Evolutionary conservation across 2,797 vertebrate genomes (phyloP).

Genomic region (Myotis pilosus): DNA sequence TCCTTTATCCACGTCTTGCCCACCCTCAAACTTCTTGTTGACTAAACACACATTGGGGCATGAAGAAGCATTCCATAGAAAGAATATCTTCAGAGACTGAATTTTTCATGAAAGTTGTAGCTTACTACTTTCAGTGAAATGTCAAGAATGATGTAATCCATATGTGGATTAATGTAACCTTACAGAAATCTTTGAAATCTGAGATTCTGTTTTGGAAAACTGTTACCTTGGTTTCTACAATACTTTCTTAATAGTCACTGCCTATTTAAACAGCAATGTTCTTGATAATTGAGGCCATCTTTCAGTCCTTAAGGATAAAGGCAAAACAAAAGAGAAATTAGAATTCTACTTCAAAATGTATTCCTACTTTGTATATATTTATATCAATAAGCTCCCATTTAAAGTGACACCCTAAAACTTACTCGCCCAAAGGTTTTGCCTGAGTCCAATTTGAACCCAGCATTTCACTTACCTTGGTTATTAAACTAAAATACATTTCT

Average conservation of each 20-base stretch:
- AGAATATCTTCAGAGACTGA: constrained; percentile 22
- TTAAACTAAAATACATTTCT: not conserved
- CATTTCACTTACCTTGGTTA: not conserved
- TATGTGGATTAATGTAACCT: constrained; percentile 45
- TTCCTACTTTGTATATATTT: not conserved
- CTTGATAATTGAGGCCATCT: constrained; percentile 34
- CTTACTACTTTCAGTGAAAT: constrained; percentile 47
- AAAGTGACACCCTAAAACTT: not conserved
- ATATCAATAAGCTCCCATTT: not conserved
- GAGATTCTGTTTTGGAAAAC: constrained; percentile 55
- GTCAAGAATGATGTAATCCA: constrained; percentile 64
- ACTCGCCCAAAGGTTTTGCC: not conserved
- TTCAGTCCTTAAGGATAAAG: not conserved
- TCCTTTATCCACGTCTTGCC: not conserved
- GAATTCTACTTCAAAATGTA: constrained; percentile 1
- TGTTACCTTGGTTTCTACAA: constrained; percentile 34
- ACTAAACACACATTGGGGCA: not conserved
- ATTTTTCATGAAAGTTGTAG: constrained; percentile 17
- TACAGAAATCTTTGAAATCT: constrained; percentile 62
- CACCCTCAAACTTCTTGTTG: not conserved
- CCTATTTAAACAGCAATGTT: not conserved
- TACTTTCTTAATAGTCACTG: not conserved
- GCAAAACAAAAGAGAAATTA: not conserved
- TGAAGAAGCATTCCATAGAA: not conserved
- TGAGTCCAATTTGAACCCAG: not conserved